phyloP scores from a whole-genome alignment of 2,797 vertebrate genomes.

The Pangasius sanitwongsei region DNA sequence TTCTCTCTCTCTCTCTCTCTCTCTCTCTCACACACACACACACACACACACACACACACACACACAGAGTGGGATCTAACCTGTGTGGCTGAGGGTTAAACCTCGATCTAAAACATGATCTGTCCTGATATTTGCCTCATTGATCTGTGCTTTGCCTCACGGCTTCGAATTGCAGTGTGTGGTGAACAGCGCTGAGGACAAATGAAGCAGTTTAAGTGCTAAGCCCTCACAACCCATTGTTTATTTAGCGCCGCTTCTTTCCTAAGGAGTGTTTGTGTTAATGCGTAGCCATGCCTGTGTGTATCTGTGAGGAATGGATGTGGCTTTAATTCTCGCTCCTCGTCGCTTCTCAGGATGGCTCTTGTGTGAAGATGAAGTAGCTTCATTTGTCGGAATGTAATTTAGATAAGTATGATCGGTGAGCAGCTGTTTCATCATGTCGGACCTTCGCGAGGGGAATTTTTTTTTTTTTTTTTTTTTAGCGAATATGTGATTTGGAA shows the following conservation, averaged over 20 bases:
- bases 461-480: not conserved
- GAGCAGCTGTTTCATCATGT: not conserved
- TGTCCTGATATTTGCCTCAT: not conserved
- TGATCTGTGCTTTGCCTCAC: not conserved
- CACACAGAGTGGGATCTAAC: not conserved
- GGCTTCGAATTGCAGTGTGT: not conserved
- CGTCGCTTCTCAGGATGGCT: not conserved
- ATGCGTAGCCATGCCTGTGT: not conserved
- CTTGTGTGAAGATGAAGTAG: not conserved
- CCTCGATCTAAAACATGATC: not conserved
- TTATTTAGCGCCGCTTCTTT: not conserved
- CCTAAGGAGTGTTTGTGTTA: not conserved
- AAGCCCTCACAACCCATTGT: not conserved
- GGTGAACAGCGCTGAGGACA: not conserved
- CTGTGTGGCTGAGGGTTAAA: not conserved
- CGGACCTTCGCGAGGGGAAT: not conserved
- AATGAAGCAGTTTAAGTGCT: not conserved
- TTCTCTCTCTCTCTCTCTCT: too few relatives aligned
- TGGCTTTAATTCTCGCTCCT: not conserved
- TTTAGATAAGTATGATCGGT: not conserved
- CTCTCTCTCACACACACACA: not conserved
- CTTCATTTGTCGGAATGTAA: not conserved
- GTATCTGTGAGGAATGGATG: too few relatives aligned
- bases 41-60: not conserved
- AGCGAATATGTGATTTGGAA: not conserved